Base-by-base conservation (phyloP, 1,140 invertebrate genomes). In the Battus philenor region DNA sequence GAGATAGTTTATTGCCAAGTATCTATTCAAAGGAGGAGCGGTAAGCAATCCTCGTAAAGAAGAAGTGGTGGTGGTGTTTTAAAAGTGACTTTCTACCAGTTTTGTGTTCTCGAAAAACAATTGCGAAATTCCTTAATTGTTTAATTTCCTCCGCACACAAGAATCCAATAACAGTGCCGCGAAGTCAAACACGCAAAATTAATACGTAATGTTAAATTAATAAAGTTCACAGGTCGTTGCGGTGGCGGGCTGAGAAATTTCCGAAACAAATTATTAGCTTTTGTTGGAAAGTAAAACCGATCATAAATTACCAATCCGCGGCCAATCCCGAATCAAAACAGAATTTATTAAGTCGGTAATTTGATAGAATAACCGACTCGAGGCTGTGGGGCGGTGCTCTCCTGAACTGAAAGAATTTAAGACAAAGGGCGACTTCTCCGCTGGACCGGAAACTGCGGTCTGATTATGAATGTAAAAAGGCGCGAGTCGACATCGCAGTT, bases 281-380 rank as follows among this genome's bases (percentile, higher is more conserved):
- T 78, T 73, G 74, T 72, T 71, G 30, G 50, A 59, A 67, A 71
- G 72, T 71, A 72, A 76, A 74, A 70, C 64, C 66, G 65, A 76
- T 74, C 66, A 72, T 76, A 76, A 76, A 76, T 79, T 76, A 74
- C 50, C 48, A 68, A 61, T 68, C 54, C 55, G 60, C 58, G 67
- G 63, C 59, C 64, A 70, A 67, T 68, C 56, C 57, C 22, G 49
- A 59, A 64, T 55, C 70, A 58, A 67, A 68, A 63, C 56, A 63
- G 59, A 66, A 68, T 66, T 75, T 68, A 62, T 69, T 68, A 70
- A 72, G 67, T 54, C 56, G 22, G 46, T 64, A 64, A 70, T 70
- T 66, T 64, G 44, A 72, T 69, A 62, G 58, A 71, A 74, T 67
- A 61, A 49, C 47, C 52, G 38, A 31, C 47, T 34, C 11, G 26